Base-by-base conservation (phyloP, 2,888 invertebrate species). In the Alsophila aescularia region DNA sequence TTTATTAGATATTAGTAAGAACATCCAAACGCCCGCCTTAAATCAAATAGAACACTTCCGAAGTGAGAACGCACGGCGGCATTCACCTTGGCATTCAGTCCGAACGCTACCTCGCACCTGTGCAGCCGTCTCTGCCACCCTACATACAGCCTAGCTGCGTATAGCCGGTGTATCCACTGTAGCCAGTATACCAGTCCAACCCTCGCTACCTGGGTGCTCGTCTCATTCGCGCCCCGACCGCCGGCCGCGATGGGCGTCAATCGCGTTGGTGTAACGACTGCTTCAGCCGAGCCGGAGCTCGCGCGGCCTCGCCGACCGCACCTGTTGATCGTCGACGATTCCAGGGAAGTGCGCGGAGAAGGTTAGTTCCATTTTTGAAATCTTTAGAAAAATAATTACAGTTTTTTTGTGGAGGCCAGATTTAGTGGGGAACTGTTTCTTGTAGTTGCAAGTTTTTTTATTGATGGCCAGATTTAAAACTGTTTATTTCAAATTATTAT, bases 311-410 rank as follows among this genome's bases (percentile, higher is more conserved):
- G 81, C 55, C 87, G 82, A 54, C 87, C 87, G 64, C 87, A 90
- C 90, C 87, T 90, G 90, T 89, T 91, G 88, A 90, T 91, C 67
- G 83, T 90, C 66, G 90, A 89, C 85, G 83, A 89, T 67, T 84
- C 89, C 69, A 81, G 87, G 67, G 86, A 88, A 74, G 73, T 83
- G 62, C 82, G 83, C 70, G 75, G 77, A 35, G 86, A 88, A 89
- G 90, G 90, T 90, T 72, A 85, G 75, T 75, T 40, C 21, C 16
- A 18, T 7, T 15, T 50, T 43, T 18, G 6, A 13, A 24, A 18
- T 2, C 18, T 24, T 24, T 24, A 1, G 5, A 24, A 18, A 18
- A 5, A 13, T 18, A 15, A 15, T 50, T 13, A 14, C 9, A 32
- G 3, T 8, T 14, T 10, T 27, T 14, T 27, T 27, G 10, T 40